Evolutionary conservation across 92 coral and sea anemone genomes (phyloP).

Genomic region (Heliopora coerulea): DNA sequence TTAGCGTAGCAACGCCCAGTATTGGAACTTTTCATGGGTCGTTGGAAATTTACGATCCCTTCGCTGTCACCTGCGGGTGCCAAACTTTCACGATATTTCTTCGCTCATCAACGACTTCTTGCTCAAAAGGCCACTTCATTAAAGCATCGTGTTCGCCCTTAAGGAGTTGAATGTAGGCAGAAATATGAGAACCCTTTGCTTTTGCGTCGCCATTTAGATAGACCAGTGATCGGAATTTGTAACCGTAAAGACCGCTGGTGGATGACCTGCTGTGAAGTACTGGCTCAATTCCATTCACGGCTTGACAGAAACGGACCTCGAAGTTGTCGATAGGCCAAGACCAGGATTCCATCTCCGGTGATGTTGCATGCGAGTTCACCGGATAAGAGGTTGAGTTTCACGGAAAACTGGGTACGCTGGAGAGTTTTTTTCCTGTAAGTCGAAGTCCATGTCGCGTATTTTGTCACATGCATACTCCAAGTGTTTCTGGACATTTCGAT

Average conservation of each 20-base stretch:
- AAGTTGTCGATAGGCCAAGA: constrained; percentile 35
- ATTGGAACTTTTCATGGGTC: constrained; percentile 42
- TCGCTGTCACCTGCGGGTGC: constrained; percentile 39
- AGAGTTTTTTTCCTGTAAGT: constrained; percentile 29
- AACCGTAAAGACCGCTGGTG: constrained; percentile 16
- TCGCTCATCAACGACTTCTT: constrained; percentile 21
- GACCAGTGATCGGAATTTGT: constrained; percentile 36
- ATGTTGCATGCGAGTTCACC: constrained; percentile 24
- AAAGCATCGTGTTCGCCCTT: constrained; percentile 33
- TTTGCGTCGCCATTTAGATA: constrained; percentile 36
- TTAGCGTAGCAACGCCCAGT: constrained; percentile 42
- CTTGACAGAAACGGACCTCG: constrained; percentile 38
- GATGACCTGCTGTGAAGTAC: constrained; percentile 24
- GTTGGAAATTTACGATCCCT: constrained; percentile 40
- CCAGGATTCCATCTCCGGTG: constrained; percentile 28
- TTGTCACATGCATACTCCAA: constrained; percentile 33
- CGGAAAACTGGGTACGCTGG: constrained; percentile 25
- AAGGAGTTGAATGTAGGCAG: constrained; percentile 28
- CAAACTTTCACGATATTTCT: constrained; percentile 31
- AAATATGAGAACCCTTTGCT: constrained; percentile 34
- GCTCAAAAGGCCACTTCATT: constrained; percentile 30
- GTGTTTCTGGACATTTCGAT: constrained; percentile 21
- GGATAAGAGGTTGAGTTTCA: constrained; percentile 13
- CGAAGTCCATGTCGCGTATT: constrained; percentile 30
- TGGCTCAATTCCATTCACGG: constrained; percentile 35